Evolutionary conservation across 2,113 vertebrate species (phyloP), one percentile per base, ranked within the genome.

Genomic region (Podiceps cristatus): DNA sequence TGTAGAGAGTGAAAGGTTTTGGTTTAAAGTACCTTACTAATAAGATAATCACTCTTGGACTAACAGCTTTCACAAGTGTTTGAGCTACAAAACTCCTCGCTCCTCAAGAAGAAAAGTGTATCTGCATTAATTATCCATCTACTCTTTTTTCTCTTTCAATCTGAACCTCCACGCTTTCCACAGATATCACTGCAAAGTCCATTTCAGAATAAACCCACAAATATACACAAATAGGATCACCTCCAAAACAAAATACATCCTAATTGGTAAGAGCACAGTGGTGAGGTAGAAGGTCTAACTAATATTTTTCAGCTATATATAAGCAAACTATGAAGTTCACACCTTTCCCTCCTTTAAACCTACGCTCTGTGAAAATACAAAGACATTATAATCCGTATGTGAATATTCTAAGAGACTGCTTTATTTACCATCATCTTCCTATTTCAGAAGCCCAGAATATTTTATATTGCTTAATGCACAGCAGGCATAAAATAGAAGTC

Each of bases 171-270:
- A 18, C 2, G 18, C 44, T n/a, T 74, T 44, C 62, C 63, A 72
- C 56, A 75, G 81, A 3, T 24, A 58, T 1, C 72, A 25, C 64
- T 49, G 18, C 33, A 49, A 62, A 82, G 56, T 16, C 74, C 19
- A 13, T 33, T 77, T 45, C 76, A 74, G 29, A 86, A 84, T 7
- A 53, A 75, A 35, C 11, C 55, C 58, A 33, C 49, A 33, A 53
- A 50, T 7, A 47, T 0, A 33, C 7, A 23, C 2, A 35, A 37
- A 16, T 0, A 23, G 52, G 22, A 93, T 55, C 76, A 78, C 3
- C 58, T 76, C 71, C 75, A 85, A 71, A 85, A 18, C 31, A 59
- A 93, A 93, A 83, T 1, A 33, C 12, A 63, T 9, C 67, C 50
- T 19, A 40, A 68, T 4, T 6, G 5, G 23, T 33, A 27, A 60